Evolutionary conservation across 2,797 vertebrate species (phyloP), one percentile per base, ranked within the genome.

Genomic region (Cichlasoma orientale): DNA sequence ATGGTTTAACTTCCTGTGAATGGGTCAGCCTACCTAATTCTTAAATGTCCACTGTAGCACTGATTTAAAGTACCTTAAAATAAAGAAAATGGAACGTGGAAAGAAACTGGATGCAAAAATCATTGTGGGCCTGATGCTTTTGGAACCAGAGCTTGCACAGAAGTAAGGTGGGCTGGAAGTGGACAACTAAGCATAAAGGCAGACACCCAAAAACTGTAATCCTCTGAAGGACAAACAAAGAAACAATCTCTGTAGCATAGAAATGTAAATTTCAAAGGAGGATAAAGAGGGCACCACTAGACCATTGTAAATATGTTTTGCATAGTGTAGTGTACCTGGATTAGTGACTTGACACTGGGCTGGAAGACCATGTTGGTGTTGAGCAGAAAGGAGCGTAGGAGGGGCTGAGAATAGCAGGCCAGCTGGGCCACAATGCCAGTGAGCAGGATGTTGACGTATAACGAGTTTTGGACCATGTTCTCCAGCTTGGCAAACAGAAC

Each of bases 351-450:
- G 92, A 99, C 95, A 10, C 97, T 98, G 87, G 98, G 98, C 95
- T 99, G 98, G 96, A 99, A 99, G 93, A 99, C 98, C 98, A 99
- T 99, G 95, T 98, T 99, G 95, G 98, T 97, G 95, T 98, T 99
- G 86, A 99, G 98, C 83, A 99, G 97, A 93, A 99, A 99, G 94
- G 98, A 99, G 90, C 97, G 97, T 52, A 99, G 96, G 86, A 99
- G 96, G 38, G 98, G 98, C 94, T 99, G 98, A 18, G 98, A 97
- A 89, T 98, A 97, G 90, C 96, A 97, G 86, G 98, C 98, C 89
- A 99, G 95, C 95, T 98, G 98, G 77, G 97, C 95, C 90, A 99
- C 93, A 79, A 99, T 96, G 88, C 98, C 97, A 0, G 98, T 99
- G 90, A 99, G 97, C 93, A 99, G 95, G 92, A 98, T 96, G 95